Conservation (phyloP, 2,888 invertebrate species). For the Latheticus oryzae region DNA sequence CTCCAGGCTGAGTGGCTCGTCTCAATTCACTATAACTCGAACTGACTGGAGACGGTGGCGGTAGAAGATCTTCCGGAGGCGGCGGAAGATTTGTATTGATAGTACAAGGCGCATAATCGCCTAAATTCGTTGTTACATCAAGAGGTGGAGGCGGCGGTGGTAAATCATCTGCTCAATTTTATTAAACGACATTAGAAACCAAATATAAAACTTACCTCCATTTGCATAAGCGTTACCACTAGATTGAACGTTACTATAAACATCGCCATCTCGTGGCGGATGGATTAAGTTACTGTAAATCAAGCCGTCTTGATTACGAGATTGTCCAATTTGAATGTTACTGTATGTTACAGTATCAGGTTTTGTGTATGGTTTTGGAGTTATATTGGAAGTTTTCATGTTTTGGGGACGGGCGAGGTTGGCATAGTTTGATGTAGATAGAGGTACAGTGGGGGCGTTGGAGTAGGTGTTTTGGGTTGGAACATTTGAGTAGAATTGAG, state of each 20-base stretch:
- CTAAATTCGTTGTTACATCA: constrained; percentile 65
- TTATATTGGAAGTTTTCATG: constrained; percentile 42
- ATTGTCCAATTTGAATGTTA: constrained; percentile 59
- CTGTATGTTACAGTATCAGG: constrained; percentile 61
- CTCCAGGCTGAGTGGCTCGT: constrained; percentile 76
- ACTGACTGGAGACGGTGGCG: constrained; percentile 90
- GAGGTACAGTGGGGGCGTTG: constrained; percentile 54
- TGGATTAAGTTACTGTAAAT: constrained; percentile 70
- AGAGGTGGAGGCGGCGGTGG: constrained; percentile 73
- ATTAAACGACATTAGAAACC: constrained; percentile 42
- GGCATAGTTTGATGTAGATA: constrained; percentile 51
- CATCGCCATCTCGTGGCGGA: constrained; percentile 60
- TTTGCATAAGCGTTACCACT: constrained; percentile 54
- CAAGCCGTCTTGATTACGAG: constrained; percentile 65
- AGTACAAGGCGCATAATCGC: constrained; percentile 64
- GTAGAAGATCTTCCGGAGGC: constrained; percentile 74
- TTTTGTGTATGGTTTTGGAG: constrained; percentile 54
- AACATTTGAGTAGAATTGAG: constrained; percentile 65
- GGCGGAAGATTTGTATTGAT: constrained; percentile 67
- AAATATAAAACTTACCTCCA: constrained; percentile 50
- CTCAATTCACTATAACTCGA: constrained; percentile 90
- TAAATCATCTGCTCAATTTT: constrained; percentile 67
- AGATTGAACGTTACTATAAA: constrained; percentile 71
- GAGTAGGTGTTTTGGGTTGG: constrained; percentile 61
- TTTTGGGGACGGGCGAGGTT: constrained; percentile 48